These are phyloP conservation scores for Lordiphosa andalusiaca DNA, from an alignment of 2,888 invertebrate genomes.

Conservation along the genomic window DNA sequence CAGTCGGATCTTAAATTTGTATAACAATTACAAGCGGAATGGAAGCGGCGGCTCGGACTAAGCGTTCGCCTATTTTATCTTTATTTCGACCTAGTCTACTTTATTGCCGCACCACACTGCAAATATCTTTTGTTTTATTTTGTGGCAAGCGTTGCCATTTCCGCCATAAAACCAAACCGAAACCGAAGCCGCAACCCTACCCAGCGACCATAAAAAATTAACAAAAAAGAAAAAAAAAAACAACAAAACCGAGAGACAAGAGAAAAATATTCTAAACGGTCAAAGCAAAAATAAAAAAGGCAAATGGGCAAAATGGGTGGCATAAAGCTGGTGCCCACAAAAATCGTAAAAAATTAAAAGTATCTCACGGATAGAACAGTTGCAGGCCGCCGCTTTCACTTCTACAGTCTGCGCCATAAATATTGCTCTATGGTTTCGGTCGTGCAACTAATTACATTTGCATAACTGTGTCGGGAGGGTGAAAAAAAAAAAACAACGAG, in stretches of 20 bases:
- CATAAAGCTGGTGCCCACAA: slow-evolving; percentile 53
- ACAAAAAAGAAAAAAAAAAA: slow-evolving; percentile 62
- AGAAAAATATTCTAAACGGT: slow-evolving; percentile 66
- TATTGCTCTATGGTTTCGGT: slow-evolving; percentile 69
- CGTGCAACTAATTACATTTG: slow-evolving; percentile 74
- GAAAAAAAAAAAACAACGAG: slow-evolving; percentile 20
- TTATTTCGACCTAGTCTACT: slow-evolving; percentile 74
- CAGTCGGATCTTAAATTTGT: slow-evolving; percentile 66
- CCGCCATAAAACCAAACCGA: slow-evolving; percentile 61
- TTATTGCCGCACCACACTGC: slow-evolving; percentile 52
- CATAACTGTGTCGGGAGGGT: slow-evolving; percentile 52
- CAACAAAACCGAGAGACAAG: slow-evolving; percentile 29
- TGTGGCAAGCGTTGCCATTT: slow-evolving; percentile 70
- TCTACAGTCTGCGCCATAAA: slow-evolving; percentile 67
- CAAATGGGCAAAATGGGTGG: slow-evolving; percentile 33
- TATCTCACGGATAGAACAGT: slow-evolving; percentile 63
- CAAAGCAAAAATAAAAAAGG: slow-evolving; percentile 21
- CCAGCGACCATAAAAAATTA: slow-evolving; percentile 67
- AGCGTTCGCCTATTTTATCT: slow-evolving; percentile 63
- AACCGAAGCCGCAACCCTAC: slow-evolving; percentile 17
- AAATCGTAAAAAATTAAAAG: slow-evolving; percentile 73
- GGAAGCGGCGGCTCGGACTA: slow-evolving; percentile 21
- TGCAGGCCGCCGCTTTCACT: slow-evolving; percentile 28
- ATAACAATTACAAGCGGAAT: slow-evolving; percentile 29
- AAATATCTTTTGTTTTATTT: slow-evolving; percentile 70